These are phyloP conservation scores for Lutjanus argentimaculatus DNA, from an alignment of 2,797 vertebrate genomes.

Conservation along the genomic window DNA sequence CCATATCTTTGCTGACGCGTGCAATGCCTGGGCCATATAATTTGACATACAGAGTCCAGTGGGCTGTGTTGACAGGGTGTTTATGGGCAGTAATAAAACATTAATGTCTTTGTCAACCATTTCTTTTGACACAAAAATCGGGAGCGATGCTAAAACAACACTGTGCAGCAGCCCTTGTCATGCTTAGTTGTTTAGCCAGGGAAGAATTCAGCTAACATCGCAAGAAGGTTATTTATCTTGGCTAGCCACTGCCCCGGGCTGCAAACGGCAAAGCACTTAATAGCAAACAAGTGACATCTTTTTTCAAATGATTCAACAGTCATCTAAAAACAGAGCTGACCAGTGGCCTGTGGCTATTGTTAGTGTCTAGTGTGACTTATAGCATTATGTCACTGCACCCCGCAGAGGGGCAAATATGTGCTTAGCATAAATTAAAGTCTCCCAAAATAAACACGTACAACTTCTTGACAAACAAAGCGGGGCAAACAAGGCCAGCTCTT, in stretches of 20 bases:
- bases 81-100: slow-evolving; percentile 69
- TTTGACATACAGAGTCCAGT: slow-evolving; percentile 60
- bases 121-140: slow-evolving; percentile 63
- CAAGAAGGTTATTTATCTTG: slow-evolving; percentile 87
- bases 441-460: slow-evolving; percentile 78
- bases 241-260: slow-evolving; percentile 75
- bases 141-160: slow-evolving; percentile 49
- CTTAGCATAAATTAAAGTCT: slow-evolving; percentile 86
- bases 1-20: slow-evolving; percentile 47
- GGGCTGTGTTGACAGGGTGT: slow-evolving; percentile 64
- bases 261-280: slow-evolving; percentile 85
- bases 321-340: slow-evolving; percentile 84
- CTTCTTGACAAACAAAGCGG: slow-evolving; percentile 73
- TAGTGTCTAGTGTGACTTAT: slow-evolving; percentile 86
- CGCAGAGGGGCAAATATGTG: slow-evolving; percentile 75
- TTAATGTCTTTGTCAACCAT: slow-evolving; percentile 64
- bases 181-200: slow-evolving; percentile 75
- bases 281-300: slow-evolving; percentile 86
- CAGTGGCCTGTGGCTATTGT: slow-evolving; percentile 82
- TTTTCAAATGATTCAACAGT: slow-evolving; percentile 85
- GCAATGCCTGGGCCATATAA: slow-evolving; percentile 45
- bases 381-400: slow-evolving; percentile 81
- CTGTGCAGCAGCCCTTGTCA: slow-evolving; percentile 68
- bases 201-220: slow-evolving; percentile 78
- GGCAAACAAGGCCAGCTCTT: slow-evolving; percentile 35